Base-by-base conservation (phyloP, 1,140 invertebrate species). In the Leptinotarsa lineolata region DNA sequence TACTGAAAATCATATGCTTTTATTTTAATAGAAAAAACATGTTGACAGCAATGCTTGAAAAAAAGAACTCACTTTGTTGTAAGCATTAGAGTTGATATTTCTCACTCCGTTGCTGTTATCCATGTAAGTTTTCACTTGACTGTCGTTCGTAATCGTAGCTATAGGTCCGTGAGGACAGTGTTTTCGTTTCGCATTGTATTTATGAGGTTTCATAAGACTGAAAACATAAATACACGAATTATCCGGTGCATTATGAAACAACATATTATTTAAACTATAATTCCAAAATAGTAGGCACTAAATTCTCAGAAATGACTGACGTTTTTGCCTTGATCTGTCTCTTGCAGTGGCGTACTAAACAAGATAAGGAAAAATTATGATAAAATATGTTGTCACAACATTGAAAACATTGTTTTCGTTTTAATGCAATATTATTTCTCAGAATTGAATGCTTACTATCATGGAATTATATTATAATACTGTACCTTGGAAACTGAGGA, bases 101-200 rank as follows among this genome's bases (percentile, higher is more conserved):
- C 91, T 86, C 87, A 92, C 90, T 85, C 94, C 94, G 90, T 96
- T 96, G 86, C 92, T 94, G 88, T 95, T 96, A 88, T 97, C 96
- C 89, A 95, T 95, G 89, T 97, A 97, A 83, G 96, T 95, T 90
- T 96, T 97, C 86, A 97, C 94, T 89, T 95, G 92, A 87, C 77
- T 84, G 68, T 84, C 82, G 77, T 83, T 83, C 79, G 85, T 85
- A 79, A 86, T 85, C 75, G 86, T 85, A 72, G 85, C 82, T 78
- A 84, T 82, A 73, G 85, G 83, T 46, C 82, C 82, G 70, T 83
- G 83, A 22, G 81, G 71, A 71, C 79, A 82, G 72, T 84, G 81
- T 75, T 84, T 84, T 68, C 80, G 77, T 76, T 84, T 84, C 16
- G 76, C 79, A 61, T 83, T 84, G 77, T 87, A 87, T 81, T 87